Evolutionary conservation across 2,888 invertebrate species (phyloP), one percentile per base, ranked within the genome.

Genomic region (Idaea straminata): DNA sequence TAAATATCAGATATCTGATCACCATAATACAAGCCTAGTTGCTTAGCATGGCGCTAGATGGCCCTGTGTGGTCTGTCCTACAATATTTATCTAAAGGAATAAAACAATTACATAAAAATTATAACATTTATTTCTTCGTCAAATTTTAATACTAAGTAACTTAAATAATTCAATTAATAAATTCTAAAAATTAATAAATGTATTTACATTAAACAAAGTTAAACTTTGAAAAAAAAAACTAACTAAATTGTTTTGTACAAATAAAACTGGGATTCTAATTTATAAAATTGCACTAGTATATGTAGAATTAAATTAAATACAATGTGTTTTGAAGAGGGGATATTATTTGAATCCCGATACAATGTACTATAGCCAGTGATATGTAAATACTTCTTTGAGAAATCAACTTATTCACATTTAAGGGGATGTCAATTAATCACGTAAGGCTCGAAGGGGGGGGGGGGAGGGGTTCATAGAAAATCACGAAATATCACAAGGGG

Each of bases 231-330:
- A 25, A 59, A 25, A 59, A 35, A 61, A 64, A 15, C 34, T 36
- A 67, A 65, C 62, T 67, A 63, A 67, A 67, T 62, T 60, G 38
- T 57, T 67, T 61, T 65, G 65, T 65, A 68, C 65, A 70, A 59
- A 57, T 62, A n/a, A 35, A 35, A 16, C 57, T 35, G 61, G 15
- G 5, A 59, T n/a, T 59, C 16, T 38, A 62, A 38, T 63, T 36
- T 34, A 67, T 62, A 62, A 73, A 77, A 83, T 84, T 83, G 82
- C 83, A 83, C 83, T 84, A 81, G 61, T 25, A 25, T 25, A 25
- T 1, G 77, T 82, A 83, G 81, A 84, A 81, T 72, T 71, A 61
- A 65, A 66, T 67, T 62, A 61, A 59, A n/a, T 47, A 36, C 36
- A 7, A 36, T 4, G 36, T 10, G 36, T 4, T 36, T 36, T 36